These are phyloP conservation scores for Trachops cirrhosus DNA, from an alignment of 2,797 vertebrate species.

Conservation along the genomic window DNA sequence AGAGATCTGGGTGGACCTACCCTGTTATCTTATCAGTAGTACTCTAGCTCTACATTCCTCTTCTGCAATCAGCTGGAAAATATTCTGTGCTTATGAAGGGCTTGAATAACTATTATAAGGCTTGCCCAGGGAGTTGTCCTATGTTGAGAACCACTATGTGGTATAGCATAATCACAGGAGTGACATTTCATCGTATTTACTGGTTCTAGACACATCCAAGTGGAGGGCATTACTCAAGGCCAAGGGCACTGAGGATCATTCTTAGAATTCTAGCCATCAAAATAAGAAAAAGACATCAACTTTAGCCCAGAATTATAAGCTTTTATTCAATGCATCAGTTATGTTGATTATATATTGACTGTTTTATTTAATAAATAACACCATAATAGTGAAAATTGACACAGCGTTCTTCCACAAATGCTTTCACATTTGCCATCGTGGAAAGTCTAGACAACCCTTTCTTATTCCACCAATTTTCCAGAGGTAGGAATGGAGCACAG, in stretches of 20 bases:
- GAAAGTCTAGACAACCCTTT: not conserved
- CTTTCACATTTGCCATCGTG: not conserved
- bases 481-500: not conserved
- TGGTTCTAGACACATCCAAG: not conserved
- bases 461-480: not conserved
- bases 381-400: not conserved
- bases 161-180: not conserved
- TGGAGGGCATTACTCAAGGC: not conserved
- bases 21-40: not conserved
- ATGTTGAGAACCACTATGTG: not conserved
- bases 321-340: not conserved
- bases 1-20: too few relatives aligned
- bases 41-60: not conserved
- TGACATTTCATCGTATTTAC: not conserved
- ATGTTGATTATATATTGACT: not conserved
- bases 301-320: not conserved
- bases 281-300: not conserved
- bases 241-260: not conserved
- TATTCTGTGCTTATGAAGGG: not conserved
- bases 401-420: not conserved
- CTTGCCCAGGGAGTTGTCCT: not conserved
- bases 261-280: not conserved
- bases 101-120: not conserved
- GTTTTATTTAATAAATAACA: not conserved
- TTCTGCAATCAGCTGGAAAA: not conserved